Conservation (phyloP, 1,140 invertebrate genomes). For the Tribolium castaneum region DNA sequence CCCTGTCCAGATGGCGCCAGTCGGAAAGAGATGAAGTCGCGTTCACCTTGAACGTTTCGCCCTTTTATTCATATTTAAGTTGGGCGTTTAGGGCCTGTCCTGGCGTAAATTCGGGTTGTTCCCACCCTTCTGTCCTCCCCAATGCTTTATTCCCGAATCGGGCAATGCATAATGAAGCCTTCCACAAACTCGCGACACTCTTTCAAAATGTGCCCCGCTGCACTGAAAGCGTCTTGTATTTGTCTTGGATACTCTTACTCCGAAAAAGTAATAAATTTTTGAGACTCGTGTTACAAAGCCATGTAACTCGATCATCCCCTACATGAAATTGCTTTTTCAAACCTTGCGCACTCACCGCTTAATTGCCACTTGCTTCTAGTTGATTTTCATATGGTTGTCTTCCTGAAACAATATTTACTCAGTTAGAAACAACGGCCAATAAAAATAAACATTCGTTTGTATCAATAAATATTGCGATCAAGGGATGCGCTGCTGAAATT, state of each 20-base stretch:
- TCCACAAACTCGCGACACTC: slow-evolving; percentile 8
- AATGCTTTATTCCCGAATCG: not conserved
- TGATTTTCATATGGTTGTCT: slow-evolving; percentile 11
- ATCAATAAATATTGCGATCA: not conserved
- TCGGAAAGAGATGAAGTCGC: slow-evolving; percentile 24
- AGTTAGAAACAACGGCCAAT: not conserved
- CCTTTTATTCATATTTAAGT: slow-evolving; percentile 36
- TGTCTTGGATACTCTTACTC: slow-evolving; percentile 16
- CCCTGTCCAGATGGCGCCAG: slow-evolving; percentile 21
- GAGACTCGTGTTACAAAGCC: slow-evolving; percentile 6
- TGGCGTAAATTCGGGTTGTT: slow-evolving; percentile 30
- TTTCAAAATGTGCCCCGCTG: not conserved
- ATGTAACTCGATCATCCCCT: not conserved
- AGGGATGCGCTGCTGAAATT: not conserved
- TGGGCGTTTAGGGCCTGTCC: slow-evolving; percentile 21
- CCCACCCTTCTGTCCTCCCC: not conserved
- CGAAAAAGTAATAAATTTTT: slow-evolving; percentile 32
- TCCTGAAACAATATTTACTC: not conserved
- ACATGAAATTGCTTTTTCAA: slow-evolving; percentile 1
- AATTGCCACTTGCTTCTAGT: slow-evolving; percentile 8
- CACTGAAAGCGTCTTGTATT: not conserved
- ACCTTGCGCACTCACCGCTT: not conserved
- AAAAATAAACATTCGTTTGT: not conserved
- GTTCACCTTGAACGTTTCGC: slow-evolving; percentile 29
- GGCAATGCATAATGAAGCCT: slow-evolving; percentile 25